These are phyloP conservation scores for Procavia capensis DNA, from an alignment of 2,113 vertebrate genomes.

Conservation along the genomic window DNA sequence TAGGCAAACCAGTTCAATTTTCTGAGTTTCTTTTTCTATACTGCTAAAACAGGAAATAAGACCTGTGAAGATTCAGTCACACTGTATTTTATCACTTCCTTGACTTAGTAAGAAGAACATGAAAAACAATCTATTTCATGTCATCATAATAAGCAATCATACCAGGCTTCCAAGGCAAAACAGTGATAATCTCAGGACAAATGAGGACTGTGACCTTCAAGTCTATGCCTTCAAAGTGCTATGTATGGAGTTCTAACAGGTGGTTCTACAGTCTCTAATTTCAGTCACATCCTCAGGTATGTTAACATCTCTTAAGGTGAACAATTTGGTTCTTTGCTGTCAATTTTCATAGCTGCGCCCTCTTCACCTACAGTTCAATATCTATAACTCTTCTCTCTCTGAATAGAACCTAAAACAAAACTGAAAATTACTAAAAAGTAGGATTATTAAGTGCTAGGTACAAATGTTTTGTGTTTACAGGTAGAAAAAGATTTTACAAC, in stretches of 20 bases:
- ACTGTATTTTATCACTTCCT: slow-evolving; percentile 20
- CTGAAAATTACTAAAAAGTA: not conserved
- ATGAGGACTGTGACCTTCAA: not conserved
- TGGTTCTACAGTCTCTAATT: slow-evolving; percentile 32
- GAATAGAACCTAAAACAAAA: not conserved
- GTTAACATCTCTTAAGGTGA: not conserved
- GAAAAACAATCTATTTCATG: slow-evolving; percentile 29
- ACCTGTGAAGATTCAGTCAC: not conserved
- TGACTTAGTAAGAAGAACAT: slow-evolving; percentile 12
- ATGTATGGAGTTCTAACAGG: not conserved
- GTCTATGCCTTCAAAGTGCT: not conserved
- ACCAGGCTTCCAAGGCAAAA: not conserved
- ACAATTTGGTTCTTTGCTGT: not conserved
- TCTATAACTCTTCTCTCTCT: not conserved
- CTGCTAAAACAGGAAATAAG: not conserved
- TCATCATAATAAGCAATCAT: slow-evolving; percentile 9
- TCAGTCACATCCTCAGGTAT: not conserved
- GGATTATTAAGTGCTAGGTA: not conserved
- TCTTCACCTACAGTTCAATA: not conserved
- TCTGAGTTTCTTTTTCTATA: not conserved
- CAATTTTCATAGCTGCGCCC: not conserved
- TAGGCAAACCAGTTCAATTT: not conserved
- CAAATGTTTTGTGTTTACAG: not conserved
- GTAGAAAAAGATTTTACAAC: not conserved
- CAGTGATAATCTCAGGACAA: not conserved